Conservation (phyloP, 2,888 invertebrate species). For the Cabera pusaria region DNA sequence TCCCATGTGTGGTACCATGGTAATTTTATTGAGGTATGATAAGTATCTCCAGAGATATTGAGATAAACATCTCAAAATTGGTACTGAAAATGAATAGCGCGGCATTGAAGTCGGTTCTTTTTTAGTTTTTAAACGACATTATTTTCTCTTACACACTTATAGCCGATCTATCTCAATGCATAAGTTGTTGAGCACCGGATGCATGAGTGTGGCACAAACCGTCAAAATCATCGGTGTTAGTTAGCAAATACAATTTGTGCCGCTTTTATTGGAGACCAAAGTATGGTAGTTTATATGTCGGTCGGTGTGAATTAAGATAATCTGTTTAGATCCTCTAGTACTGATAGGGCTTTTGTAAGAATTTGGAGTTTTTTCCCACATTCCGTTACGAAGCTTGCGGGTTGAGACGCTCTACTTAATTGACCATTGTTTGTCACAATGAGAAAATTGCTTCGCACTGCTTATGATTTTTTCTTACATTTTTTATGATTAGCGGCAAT, state of each 20-base stretch:
- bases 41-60: too few relatives aligned
- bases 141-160: too few relatives aligned
- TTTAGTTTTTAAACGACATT: too few relatives aligned
- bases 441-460: slow-evolving; percentile 64
- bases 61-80: too few relatives aligned
- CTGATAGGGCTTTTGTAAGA: slow-evolving; percentile 33
- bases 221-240: too few relatives aligned
- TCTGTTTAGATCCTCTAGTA: slow-evolving; percentile 19
- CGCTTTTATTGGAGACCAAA: slow-evolving; percentile 4
- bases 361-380: slow-evolving; percentile 56
- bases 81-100: too few relatives aligned
- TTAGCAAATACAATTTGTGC: slow-evolving; percentile 8
- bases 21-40: too few relatives aligned
- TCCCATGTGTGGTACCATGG: too few relatives aligned
- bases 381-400: slow-evolving; percentile 49
- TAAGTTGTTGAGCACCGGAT: too few relatives aligned
- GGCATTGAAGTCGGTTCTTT: too few relatives aligned
- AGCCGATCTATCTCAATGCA: too few relatives aligned
- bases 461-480: slow-evolving; percentile 48
- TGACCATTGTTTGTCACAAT: slow-evolving; percentile 79
- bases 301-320: slow-evolving; percentile 26
- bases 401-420: slow-evolving; percentile 63
- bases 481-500: slow-evolving; percentile 48
- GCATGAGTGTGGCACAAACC: too few relatives aligned
- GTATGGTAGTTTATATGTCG: slow-evolving; percentile 20